Conservation (phyloP, 2,113 vertebrate genomes). For the Strix aluco region DNA sequence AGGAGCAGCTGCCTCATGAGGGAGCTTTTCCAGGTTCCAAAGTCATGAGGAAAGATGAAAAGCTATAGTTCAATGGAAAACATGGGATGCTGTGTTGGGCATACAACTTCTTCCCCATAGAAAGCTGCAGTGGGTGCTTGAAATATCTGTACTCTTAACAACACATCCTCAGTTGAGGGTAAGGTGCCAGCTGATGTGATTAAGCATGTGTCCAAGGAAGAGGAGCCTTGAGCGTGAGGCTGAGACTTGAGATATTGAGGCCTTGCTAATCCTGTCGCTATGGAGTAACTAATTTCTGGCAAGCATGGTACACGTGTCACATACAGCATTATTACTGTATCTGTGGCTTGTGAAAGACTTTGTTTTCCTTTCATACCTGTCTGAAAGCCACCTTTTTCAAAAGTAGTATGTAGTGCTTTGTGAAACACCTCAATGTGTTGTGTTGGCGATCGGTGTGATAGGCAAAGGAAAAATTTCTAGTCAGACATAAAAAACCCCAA, state of each 20-base stretch:
- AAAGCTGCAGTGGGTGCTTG: neutral
- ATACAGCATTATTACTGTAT: neutral
- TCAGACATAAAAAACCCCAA: neutral
- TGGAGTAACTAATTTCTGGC: neutral
- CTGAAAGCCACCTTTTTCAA: neutral
- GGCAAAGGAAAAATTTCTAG: neutral
- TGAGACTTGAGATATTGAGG: neutral
- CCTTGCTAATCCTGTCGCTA: neutral
- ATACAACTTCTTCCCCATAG: neutral
- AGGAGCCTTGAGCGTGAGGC: neutral
- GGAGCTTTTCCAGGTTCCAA: neutral
- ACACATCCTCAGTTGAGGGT: neutral
- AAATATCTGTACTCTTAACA: neutral
- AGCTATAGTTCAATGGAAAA: neutral
- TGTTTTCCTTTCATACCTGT: neutral
- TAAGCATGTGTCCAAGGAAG: neutral
- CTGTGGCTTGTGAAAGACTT: neutral
- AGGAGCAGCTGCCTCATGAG: neutral
- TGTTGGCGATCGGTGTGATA: fast-evolving
- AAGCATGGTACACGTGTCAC: neutral
- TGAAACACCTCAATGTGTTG: neutral
- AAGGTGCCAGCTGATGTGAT: neutral
- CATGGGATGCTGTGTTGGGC: neutral
- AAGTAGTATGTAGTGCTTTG: neutral
- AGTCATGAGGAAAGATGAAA: neutral